Conservation (phyloP, 2,797 vertebrate genomes). For the Cyclura pinguis region DNA sequence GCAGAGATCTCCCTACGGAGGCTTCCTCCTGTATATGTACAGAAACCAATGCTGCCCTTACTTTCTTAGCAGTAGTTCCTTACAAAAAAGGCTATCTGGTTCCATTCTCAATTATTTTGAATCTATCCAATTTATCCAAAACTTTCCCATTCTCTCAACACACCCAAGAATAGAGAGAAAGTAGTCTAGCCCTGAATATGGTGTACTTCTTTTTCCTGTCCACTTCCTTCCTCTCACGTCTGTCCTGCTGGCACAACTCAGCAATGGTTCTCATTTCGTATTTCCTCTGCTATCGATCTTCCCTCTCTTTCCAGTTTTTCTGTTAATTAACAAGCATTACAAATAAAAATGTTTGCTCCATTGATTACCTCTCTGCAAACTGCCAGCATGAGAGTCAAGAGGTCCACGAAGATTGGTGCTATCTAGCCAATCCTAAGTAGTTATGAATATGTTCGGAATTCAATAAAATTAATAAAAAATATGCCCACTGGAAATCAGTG, state of each 20-base stretch:
- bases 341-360: background rate
- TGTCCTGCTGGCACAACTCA: background rate
- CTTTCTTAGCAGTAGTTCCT: background rate
- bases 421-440: constrained; percentile 15
- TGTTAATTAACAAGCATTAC: background rate
- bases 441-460: background rate
- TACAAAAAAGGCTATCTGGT: background rate
- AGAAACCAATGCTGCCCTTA: background rate
- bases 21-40: background rate
- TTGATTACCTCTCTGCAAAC: constrained; percentile 47
- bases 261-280: background rate
- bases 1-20: background rate
- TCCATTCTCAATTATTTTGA: background rate
- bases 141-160: background rate
- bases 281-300: background rate
- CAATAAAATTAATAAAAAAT: background rate
- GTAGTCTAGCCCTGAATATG: background rate
- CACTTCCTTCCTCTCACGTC: background rate
- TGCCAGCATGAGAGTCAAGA: constrained; percentile 28
- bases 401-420: background rate
- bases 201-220: background rate
- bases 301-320: background rate
- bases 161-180: background rate
- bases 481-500: constrained; percentile 43
- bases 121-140: background rate